Evolutionary conservation across 2,113 vertebrate genomes (phyloP), one percentile per base, ranked within the genome.

Genomic region (Hipposideros armiger): DNA sequence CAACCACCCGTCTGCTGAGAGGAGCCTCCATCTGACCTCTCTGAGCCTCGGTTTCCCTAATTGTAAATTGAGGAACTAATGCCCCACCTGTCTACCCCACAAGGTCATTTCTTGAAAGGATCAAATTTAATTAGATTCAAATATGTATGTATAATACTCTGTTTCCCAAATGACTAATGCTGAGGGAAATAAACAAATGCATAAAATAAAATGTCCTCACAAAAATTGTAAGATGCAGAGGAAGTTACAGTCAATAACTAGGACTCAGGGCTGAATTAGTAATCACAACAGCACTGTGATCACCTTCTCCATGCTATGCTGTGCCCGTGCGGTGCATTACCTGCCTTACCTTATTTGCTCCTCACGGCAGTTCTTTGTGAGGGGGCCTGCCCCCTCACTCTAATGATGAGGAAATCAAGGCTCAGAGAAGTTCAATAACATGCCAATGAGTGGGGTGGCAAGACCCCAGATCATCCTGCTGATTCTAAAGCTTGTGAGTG

Each of bases 81-180:
- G 6, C 6, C 4, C 22, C n/a, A 47, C 7, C 28, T 66, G 28
- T n/a, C 30, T 52, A 22, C 13, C 30, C 73, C 72, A 86, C 73
- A 64, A 52, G 16, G 20, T 14, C 24, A 26, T 92, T 92, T 73
- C 16, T 62, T 32, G n/a, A 86, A 26, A 80, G 22, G n/a, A 30
- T 62, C 28, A 54, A 10, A 69, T 74, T 60, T 32, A 95, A 92
- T 86, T 24, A 90, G 42, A 30, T 54, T 54, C 40, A 90, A 74
- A 45, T n/a, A 80, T 30, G 30, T 74, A 15, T 26, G 4, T 24
- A 16, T n/a, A 60, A 28, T n/a, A 50, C 22, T 50, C 26, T 45
- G 32, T 42, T 83, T 77, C 9, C 60, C 47, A 67, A 67, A 90
- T n/a, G 70, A 80, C 14, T 54, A 60, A 20, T 50, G 11, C 45